phyloP scores from a whole-genome alignment of 1,140 invertebrate species.

The Panulirus ornatus region DNA sequence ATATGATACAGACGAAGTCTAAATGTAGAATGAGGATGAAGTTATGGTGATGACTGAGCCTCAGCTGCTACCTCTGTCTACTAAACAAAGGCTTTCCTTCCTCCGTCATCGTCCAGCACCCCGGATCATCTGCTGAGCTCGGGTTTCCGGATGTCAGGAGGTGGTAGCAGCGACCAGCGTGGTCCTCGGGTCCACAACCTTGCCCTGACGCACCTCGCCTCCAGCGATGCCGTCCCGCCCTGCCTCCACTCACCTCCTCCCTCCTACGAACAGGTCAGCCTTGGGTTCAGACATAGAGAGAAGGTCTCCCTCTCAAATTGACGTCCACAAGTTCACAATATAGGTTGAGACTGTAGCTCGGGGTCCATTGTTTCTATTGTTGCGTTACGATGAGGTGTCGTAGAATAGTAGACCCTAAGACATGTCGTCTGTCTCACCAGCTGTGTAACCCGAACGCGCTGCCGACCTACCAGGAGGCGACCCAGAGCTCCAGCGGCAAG shows the following conservation, averaged over 20 bases:
- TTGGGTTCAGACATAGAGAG: too few relatives aligned
- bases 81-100: too few relatives aligned
- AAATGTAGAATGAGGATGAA: too few relatives aligned
- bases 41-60: too few relatives aligned
- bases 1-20: too few relatives aligned
- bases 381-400: background rate
- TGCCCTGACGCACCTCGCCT: constrained; percentile 34
- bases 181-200: constrained; percentile 23
- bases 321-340: background rate
- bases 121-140: constrained; percentile 11
- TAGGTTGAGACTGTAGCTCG: background rate
- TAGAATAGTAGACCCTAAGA: too few relatives aligned
- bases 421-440: constrained; percentile 14
- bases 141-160: background rate
- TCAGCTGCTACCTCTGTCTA: too few relatives aligned
- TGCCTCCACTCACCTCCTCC: constrained; percentile 70
- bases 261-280: constrained; percentile 64
- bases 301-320: too few relatives aligned
- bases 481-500: constrained; percentile 46
- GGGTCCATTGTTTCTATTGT: background rate
- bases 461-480: constrained; percentile 70
- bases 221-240: constrained; percentile 58
- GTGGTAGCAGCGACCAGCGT: background rate
- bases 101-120: constrained; percentile 18
- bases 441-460: constrained; percentile 70